These are phyloP conservation scores for Pammene aurita DNA, from an alignment of 2,888 invertebrate species.

Conservation along the genomic window DNA sequence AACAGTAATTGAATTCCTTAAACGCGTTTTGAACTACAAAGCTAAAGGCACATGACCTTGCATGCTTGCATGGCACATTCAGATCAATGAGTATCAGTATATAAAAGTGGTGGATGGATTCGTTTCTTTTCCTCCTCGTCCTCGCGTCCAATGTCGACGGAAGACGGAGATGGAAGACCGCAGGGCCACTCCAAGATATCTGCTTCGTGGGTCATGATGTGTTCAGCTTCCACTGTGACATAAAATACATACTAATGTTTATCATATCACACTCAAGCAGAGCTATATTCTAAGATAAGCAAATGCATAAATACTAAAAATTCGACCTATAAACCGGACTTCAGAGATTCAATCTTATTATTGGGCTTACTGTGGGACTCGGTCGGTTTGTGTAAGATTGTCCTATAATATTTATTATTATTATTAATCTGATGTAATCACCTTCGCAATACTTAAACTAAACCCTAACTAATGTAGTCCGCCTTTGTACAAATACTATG, in stretches of 20 bases:
- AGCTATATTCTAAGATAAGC: no score
- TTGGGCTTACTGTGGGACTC: no score
- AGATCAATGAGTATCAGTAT: constrained; percentile 44
- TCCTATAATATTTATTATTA: no score
- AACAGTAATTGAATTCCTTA: neutral
- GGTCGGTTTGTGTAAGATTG: no score
- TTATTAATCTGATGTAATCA: no score
- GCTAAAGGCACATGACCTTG: constrained; percentile 63
- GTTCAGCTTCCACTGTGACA: constrained; percentile 88
- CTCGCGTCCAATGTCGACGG: constrained; percentile 86
- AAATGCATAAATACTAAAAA: no score
- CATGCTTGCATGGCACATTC: no score
- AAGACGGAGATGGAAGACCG: constrained; percentile 88
- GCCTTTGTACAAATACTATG: no score
- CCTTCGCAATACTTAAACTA: no score
- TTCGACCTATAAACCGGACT: no score
- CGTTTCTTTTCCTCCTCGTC: constrained; percentile 86
- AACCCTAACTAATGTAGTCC: no score
- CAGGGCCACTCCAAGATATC: constrained; percentile 88
- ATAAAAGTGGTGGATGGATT: constrained; percentile 84
- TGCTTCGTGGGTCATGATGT: constrained; percentile 89
- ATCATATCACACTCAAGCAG: neutral
- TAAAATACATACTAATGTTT: constrained; percentile 1
- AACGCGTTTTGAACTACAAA: constrained; percentile 42
- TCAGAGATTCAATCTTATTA: no score